Base-by-base conservation (phyloP, 2,888 invertebrate genomes). In the Macaria notata region DNA sequence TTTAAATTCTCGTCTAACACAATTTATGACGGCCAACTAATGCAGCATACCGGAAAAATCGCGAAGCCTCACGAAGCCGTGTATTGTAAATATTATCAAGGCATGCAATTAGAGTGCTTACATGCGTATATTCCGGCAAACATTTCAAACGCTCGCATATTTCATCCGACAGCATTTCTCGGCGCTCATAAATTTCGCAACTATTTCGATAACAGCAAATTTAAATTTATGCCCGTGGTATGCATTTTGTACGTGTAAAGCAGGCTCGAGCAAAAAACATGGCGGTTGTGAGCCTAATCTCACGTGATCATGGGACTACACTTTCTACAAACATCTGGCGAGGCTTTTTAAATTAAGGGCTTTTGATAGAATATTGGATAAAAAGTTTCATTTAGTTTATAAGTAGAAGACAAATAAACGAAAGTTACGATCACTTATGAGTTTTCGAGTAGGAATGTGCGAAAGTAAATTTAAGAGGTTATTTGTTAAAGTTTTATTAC, bases 181-280 rank as follows among this genome's bases (percentile, higher is more conserved):
- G 72, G 66, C 63, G 78, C 74, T 79, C 83, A 83, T 88, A 87
- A 88, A 86, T 86, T 83, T 76, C 73, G 74, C 79, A 83, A 86
- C 84, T 84, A 87, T 88, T 88, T 87, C 80, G 88, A 88, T 88
- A 88, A 84, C 81, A 79, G 74, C 78, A 83, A 88, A 87, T 87
- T 88, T 83, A 84, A 88, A 88, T 88, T 87, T 86, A 88, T 85
- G 83, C 81, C 72, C 75, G 75, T 70, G 78, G 83, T 78, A 82
- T 86, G 86, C 84, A 83, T 84, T 88, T 81, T 81, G 77, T 81
- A 76, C 81, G 78, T 82, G 83, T 84, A 80, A 78, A 81, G 81
- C 74, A 71, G 72, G 79, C 81, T 79, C 68, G 72, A 75, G 78
- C 78, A 79, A 84, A 82, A 86, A 86, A 81, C 83, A 79, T 73